Base-by-base conservation (phyloP, 2,113 vertebrate species). In the Amphilophus citrinellus region DNA sequence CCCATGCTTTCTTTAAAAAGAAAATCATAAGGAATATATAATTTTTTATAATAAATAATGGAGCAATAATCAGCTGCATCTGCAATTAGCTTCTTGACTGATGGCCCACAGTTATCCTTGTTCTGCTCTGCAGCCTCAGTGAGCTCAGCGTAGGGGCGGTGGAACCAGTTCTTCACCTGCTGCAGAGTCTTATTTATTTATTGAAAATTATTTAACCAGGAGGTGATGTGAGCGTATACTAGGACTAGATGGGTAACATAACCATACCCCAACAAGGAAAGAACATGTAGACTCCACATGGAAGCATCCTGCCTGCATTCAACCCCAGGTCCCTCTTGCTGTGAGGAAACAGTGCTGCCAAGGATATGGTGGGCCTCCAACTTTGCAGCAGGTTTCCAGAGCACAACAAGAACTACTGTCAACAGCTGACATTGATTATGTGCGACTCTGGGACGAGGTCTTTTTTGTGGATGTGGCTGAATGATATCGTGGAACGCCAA, bases 41-140 rank as follows among this genome's bases (percentile, higher is more conserved):
- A 17, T n/a, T 73, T 53, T 53, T n/a, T 17, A 53, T 73, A 1
- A 27, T 53, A 53, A 73, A 53, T 73, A 73, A 56, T 6, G 15
- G 47, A 56, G 68, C 68, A 73, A 73, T 73, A 73, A 73, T 32
- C 47, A 73, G 44, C 47, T 73, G 44, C 17, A 53, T 30, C 66
- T 30, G 27, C 66, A 30, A 11, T 47, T 14, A 47, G 2, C 13
- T 47, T 47, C 44, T 15, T 14, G 14, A 14, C 42, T 47, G 44
- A 15, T 47, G 44, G 44, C 44, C 2, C 47, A 50, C 2, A 13
- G 44, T 0, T 27, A 3, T 32, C 66, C 66, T 71, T 71, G 66
- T 71, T 71, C 66, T 71, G 66, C 66, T 71, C 44, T 71, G 66
- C 44, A 14, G 47, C 47, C 15, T 53, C 50, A 6, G 68, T 32